These are phyloP conservation scores for Stenoptilia bipunctidactyla DNA, from an alignment of 2,888 invertebrate species.

Conservation along the genomic window DNA sequence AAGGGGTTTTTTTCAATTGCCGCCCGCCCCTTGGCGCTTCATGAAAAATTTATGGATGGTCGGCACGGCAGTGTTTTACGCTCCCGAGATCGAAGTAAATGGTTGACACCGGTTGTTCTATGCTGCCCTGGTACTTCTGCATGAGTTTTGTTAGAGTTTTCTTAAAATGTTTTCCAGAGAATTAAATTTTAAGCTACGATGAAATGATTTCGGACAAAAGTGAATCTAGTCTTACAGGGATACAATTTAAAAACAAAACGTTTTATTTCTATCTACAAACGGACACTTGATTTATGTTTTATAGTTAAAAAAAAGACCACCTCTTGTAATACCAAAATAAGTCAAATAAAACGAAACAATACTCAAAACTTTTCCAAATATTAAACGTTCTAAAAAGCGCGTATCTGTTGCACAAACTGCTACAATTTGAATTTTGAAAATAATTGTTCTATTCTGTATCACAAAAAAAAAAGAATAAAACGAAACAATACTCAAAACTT, in stretches of 20 bases:
- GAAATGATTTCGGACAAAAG: no score
- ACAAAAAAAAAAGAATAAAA: no score
- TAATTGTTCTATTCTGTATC: slow-evolving; percentile 6
- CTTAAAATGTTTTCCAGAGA: no score
- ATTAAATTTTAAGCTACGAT: no score
- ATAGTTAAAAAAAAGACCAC: no score
- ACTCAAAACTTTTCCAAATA: slow-evolving; percentile 41
- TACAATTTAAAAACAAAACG: no score
- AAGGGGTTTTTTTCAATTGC: slow-evolving; percentile 56
- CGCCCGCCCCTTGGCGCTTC: slow-evolving; percentile 43
- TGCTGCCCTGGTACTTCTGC: neutral
- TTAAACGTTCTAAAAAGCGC: slow-evolving; percentile 53
- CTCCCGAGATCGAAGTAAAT: neutral
- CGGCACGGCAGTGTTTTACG: slow-evolving; percentile 8
- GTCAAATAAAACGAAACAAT: slow-evolving; percentile 27
- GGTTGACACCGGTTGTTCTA: neutral
- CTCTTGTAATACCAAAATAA: no score
- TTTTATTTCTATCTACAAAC: no score
- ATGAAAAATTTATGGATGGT: slow-evolving; percentile 59
- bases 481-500: slow-evolving; percentile 24
- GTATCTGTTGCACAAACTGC: slow-evolving; percentile 1
- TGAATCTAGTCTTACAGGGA: no score
- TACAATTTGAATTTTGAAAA: slow-evolving; percentile 22
- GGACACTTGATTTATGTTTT: no score
- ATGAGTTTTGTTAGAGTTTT: no score